Conservation (phyloP, 1,140 invertebrate species). For the silkworm (Bombyx mori) region DNA sequence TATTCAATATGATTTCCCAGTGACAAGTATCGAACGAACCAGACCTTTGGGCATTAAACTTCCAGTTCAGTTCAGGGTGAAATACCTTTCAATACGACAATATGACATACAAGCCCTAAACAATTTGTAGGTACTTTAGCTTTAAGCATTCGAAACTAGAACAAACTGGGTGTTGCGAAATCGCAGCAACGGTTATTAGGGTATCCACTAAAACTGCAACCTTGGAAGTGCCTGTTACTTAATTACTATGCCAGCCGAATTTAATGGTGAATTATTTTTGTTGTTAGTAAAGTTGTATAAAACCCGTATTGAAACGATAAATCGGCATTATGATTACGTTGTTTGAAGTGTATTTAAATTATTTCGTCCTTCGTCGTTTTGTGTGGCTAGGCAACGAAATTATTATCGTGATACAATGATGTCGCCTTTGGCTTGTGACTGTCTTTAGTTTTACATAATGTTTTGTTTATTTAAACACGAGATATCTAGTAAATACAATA, state of each 20-base stretch:
- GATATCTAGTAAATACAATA: no score
- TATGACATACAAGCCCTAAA: conserved; percentile 52
- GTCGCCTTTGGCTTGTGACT: no score
- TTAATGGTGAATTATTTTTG: conserved; percentile 59
- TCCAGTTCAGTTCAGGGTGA: conserved; percentile 20
- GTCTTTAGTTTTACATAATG: no score
- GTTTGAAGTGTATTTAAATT: no score
- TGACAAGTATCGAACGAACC: no score
- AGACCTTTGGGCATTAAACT: no score
- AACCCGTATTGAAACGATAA: no score
- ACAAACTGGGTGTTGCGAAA: conserved; percentile 60
- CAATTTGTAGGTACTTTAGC: conserved; percentile 55
- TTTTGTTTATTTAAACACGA: no score
- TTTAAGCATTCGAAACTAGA: conserved; percentile 58
- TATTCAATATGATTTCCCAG: neutral
- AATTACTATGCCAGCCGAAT: conserved; percentile 68
- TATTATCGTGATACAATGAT: no score
- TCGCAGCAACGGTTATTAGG: conserved; percentile 46
- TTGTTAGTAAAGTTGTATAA: conserved; percentile 5
- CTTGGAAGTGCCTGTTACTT: conserved; percentile 65
- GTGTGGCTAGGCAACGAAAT: no score
- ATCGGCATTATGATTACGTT: no score
- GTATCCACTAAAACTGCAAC: conserved; percentile 43
- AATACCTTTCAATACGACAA: conserved; percentile 39
- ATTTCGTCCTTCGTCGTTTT: no score